Percentiles rank a stretch among this genome's conserved stretches.
These are phyloP conservation scores for Brassicogethes aeneus DNA, from an alignment of 2,888 invertebrate species.

Conservation along the genomic window DNA sequence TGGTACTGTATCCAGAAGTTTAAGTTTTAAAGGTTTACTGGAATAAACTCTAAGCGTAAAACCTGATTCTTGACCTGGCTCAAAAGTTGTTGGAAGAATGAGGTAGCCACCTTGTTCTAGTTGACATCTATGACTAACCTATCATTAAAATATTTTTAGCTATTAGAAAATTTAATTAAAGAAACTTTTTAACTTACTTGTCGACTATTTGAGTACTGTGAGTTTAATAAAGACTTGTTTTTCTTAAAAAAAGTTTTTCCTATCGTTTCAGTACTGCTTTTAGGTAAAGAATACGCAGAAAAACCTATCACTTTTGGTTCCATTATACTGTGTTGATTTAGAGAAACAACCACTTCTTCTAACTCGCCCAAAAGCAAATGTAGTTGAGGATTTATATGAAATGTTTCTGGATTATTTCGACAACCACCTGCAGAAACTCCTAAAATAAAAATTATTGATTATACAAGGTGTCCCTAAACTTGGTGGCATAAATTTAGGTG, in stretches of 20 bases:
- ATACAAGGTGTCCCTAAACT: too few relatives aligned
- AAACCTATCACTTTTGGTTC: constrained; percentile 92
- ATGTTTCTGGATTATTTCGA: constrained; percentile 82
- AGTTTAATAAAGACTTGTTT: constrained; percentile 78
- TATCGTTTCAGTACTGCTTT: constrained; percentile 64
- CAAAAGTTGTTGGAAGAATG: constrained; percentile 84
- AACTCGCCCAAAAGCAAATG: constrained; percentile 69
- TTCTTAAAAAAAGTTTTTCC: constrained; percentile 74
- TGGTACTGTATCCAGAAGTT: constrained; percentile 59
- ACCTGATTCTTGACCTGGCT: constrained; percentile 81
- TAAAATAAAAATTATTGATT: too few relatives aligned
- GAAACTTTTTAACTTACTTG: constrained; percentile 51
- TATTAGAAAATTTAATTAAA: constrained; percentile 4
- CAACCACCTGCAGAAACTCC: constrained; percentile 88
- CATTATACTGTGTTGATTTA: constrained; percentile 85
- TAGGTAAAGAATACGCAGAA: constrained; percentile 69
- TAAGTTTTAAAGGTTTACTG: constrained; percentile 66
- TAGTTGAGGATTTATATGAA: constrained; percentile 88
- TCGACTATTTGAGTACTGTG: constrained; percentile 84
- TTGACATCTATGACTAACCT: constrained; percentile 58
- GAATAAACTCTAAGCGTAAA: constrained; percentile 80
- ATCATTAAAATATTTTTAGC: constrained; percentile 29
- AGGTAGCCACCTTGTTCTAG: constrained; percentile 76
- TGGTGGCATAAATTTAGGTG: too few relatives aligned
- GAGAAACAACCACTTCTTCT: constrained; percentile 74